Evolutionary conservation across 2,797 vertebrate genomes (phyloP).

Genomic region (Anabas testudineus): DNA sequence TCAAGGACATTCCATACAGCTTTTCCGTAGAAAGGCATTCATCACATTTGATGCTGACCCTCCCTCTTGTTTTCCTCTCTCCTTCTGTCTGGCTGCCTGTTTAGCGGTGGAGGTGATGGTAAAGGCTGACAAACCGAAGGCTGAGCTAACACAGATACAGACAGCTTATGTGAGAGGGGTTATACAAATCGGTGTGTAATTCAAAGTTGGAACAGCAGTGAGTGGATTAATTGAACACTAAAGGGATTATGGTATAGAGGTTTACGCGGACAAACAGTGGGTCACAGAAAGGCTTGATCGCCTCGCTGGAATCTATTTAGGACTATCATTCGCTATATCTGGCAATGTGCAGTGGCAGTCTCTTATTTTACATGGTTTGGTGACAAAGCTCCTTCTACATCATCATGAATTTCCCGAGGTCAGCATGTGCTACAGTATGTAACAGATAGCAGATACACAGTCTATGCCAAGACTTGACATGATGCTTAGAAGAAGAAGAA

Average conservation of each 20-base stretch:
- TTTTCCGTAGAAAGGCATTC: constrained; percentile 97
- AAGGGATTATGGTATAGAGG: constrained; percentile 77
- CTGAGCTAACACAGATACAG: constrained; percentile 86
- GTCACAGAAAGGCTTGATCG: constrained; percentile 74
- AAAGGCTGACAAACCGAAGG: constrained; percentile 69
- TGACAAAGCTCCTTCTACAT: constrained; percentile 30
- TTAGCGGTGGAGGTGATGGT: constrained; percentile 71
- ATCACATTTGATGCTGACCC: constrained; percentile 96
- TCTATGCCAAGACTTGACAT: constrained; percentile 90
- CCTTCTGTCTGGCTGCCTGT: constrained; percentile 61
- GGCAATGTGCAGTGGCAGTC: constrained; percentile 25
- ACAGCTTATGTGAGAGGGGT: constrained; percentile 74
- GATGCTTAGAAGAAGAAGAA: constrained; percentile 91
- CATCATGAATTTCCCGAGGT: constrained; percentile 45
- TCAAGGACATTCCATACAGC: constrained; percentile 98
- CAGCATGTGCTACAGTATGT: constrained; percentile 30
- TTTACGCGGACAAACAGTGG: constrained; percentile 77
- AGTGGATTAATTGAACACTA: constrained; percentile 81
- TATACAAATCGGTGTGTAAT: constrained; percentile 75
- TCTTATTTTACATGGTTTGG: constrained; percentile 40
- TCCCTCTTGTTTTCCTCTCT: constrained; percentile 62
- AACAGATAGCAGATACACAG: constrained; percentile 39
- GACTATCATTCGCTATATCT: constrained; percentile 28
- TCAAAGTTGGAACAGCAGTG: constrained; percentile 77
- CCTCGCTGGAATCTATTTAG: constrained; percentile 50